Evolutionary conservation across 2,888 invertebrate genomes (phyloP), one percentile per base, ranked within the genome.

Genomic region (Polydrusus tereticollis): DNA sequence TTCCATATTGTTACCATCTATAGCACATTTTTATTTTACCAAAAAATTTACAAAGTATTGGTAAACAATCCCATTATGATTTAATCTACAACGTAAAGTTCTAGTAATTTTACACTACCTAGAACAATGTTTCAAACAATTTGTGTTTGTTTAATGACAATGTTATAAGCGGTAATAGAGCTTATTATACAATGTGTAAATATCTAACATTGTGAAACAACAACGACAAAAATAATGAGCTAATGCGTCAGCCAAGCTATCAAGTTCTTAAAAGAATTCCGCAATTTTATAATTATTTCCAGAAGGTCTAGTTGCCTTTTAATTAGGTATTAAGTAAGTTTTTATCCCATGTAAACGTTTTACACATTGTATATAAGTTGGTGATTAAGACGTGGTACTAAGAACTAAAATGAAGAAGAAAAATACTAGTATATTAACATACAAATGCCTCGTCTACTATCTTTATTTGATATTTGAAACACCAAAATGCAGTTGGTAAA

Each of bases 1-100:
- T 58, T 67, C 36, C 58, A 47, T 47, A 47, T 59, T 57, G 67
- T 67, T 58, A 23, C 29, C 33, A 41, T 59, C 21, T 58, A 58
- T 41, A 58, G 58, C 21, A 58, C 33, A 21, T 57, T 36, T 18
- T 33, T 36, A 4, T 6, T 57, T 16, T 20, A 57, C 18, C 14
- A 57, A 57, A 18, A 36, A n/a, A 20, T 18, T 57, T 0, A 33
- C 47, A 26, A 7, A 26, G 7, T 18, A 18, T 21, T 47, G 47
- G 3, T 20, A 47, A 18, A 47, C 12, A 21, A 47, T 38, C 38
- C 38, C 12, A n/a, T n/a, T 26, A 7, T 26, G 26, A 26, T n/a
- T n/a, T n/a, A n/a, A n/a, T n/a, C 26, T 26, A 26, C 3, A 3
- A 36, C 2, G 10, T 38, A 1, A n/a, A n/a, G 38, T 10, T 38